Percentiles rank a stretch among this genome's conserved stretches.
Evolutionary conservation across 2,113 vertebrate species (phyloP).

Genomic region (Cricetomys ansorgei): DNA sequence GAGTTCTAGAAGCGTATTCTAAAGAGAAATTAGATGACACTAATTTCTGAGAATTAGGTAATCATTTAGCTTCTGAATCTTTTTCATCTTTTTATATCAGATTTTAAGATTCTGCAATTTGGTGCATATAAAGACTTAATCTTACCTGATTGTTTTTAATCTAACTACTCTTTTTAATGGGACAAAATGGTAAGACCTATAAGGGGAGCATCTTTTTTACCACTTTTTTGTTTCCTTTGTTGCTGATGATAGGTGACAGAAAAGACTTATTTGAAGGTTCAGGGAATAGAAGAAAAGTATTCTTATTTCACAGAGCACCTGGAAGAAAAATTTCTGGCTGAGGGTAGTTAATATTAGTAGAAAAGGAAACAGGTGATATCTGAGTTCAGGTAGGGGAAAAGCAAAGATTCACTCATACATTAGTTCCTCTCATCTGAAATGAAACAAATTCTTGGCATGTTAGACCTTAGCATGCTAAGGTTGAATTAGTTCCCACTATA

Average conservation of each 20-base stretch:
- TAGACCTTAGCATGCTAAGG: not conserved
- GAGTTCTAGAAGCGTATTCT: slow-evolving; percentile 3
- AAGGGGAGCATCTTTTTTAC: not conserved
- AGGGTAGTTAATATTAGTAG: slow-evolving; percentile 43
- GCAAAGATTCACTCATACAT: not conserved
- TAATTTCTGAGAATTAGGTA: slow-evolving; percentile 49
- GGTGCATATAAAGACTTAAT: slow-evolving; percentile 16
- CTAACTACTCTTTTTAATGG: not conserved
- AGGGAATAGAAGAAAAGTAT: slow-evolving; percentile 34
- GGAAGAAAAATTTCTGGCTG: slow-evolving; percentile 23
- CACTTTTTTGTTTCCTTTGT: slow-evolving; percentile 34
- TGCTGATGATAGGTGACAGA: slow-evolving; percentile 54
- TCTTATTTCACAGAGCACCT: slow-evolving; percentile 61
- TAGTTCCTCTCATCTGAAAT: not conserved
- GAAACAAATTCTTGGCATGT: not conserved
- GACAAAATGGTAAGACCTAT: not conserved
- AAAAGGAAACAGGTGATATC: slow-evolving; percentile 33
- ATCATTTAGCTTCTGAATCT: slow-evolving; percentile 44
- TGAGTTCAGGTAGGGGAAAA: not conserved
- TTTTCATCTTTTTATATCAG: not conserved
- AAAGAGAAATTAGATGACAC: slow-evolving; percentile 41
- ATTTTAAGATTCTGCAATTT: slow-evolving; percentile 46
- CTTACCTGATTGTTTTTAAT: slow-evolving; percentile 49
- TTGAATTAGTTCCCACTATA: not conserved
- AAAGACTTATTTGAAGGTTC: slow-evolving; percentile 43